Base-by-base conservation (phyloP, 2,888 invertebrate genomes). In the Chloroclysta siterata region DNA sequence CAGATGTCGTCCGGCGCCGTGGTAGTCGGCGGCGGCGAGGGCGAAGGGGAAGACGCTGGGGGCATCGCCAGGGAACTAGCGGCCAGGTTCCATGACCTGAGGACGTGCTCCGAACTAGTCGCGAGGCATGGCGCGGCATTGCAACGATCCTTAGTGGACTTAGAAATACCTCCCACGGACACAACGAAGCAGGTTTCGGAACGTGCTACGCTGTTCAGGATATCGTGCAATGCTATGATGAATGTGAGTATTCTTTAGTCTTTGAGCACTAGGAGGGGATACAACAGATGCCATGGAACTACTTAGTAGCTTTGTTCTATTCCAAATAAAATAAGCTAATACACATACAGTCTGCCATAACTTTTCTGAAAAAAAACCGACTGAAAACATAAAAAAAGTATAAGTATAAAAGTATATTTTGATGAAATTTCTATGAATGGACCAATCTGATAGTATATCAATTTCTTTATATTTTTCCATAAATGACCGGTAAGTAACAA, bases 161-260 rank as follows among this genome's bases (percentile, higher is more conserved):
- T 98, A 54, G 97, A 97, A 82, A 94, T 95, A 54, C 95, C 95
- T 17, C 95, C 95, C 51, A 94, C 96, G 11, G 95, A 95, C 67
- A 97, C 96, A 80, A 95, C 97, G 59, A 98, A 98, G 88, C 96
- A 97, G 75, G 97, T 98, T 63, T 97, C 97, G 65, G 99, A 99
- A 87, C 94, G 98, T 66, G 98, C 98, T 5, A 98, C 98, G 13
- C 94, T 99, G n/a, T 99, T 99, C 90, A 95, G 98, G 77, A 98
- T 99, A 85, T 97, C 99, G 17, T 98, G 98, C 70, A 98, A 97
- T 89, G 98, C 98, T 58, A 99, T 99, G 98, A 97, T 99, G 80
- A 98, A 97, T 91, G 99, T 93, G 68, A 89, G 92, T 86, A n/a
- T 14, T 15, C 3, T 29, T 0, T 60, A 10, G 8, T 6, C 33